Base-by-base conservation (phyloP, 2,888 invertebrate species). In the Drosophila parthenogenetica region DNA sequence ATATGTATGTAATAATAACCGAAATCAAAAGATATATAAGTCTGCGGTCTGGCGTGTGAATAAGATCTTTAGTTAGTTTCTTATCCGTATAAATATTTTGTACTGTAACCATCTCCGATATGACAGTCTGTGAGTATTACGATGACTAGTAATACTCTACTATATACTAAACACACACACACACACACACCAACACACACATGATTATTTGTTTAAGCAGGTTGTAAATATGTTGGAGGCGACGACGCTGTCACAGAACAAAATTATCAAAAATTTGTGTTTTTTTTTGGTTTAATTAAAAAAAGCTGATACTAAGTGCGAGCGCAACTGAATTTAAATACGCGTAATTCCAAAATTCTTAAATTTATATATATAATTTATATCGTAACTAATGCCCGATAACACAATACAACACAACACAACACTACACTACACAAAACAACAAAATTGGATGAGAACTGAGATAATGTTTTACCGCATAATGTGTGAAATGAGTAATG, bases 331-430 rank as follows among this genome's bases (percentile, higher is more conserved):
- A 66, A 69, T 69, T 64, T 22, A 57, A 57, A 57, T 46, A 37
- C 25, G 45, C 37, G 71, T 55, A 83, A 83, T 83, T 86, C 87
- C 84, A 81, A 83, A 86, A 84, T 81, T 86, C 79, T 68, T 69
- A 79, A 86, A 79, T 77, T 78, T 69, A 82, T 71, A 69, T 82
- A 66, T 55, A 55, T 55, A 81, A 85, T 75, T 80, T 77, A 67
- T 57, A 59, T 22, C 48, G 65, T n/a, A 55, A 70, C 59, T 69
- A 70, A 70, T 55, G 64, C 45, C 25, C 25, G 50, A 48, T n/a
- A 48, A 32, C 10, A 55, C 29, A 29, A 29, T 5, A 29, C 29
- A 29, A 29, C 8, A 29, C 29, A 11, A 32, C 13, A 35, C 8
- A 17, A 46, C 35, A 35, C 35, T 13, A 35, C 13, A 35, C 13